phyloP scores from a whole-genome alignment of 2,797 vertebrate species.

The Tympanoctomys barrerae region DNA sequence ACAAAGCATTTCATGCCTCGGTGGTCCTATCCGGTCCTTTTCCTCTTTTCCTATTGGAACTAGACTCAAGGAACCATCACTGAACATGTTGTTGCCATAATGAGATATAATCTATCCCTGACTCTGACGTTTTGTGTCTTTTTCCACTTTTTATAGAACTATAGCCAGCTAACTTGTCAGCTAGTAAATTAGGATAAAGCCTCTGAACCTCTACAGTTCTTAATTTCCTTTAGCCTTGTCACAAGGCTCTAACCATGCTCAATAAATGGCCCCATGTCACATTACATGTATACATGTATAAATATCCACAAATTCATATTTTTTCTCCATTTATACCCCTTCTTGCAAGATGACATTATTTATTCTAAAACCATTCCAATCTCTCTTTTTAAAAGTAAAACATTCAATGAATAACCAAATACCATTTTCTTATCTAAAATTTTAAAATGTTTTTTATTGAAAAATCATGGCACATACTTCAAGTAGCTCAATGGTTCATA shows the following conservation, averaged over 20 bases:
- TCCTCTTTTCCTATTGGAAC: neutral
- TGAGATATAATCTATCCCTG: neutral
- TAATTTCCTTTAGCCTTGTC: neutral
- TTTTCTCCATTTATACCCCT: neutral
- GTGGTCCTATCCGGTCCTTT: neutral
- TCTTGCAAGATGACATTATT: too few relatives aligned
- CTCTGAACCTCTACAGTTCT: neutral
- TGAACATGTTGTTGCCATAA: neutral
- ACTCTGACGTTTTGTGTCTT: neutral
- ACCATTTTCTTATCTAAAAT: neutral
- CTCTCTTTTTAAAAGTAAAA: neutral
- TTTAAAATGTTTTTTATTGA: neutral
- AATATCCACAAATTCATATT: neutral
- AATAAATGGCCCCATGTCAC: neutral
- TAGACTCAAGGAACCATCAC: neutral
- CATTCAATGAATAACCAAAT: neutral
- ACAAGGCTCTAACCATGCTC: neutral
- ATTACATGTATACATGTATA: neutral
- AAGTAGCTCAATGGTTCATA: neutral
- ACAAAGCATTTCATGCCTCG: neutral
- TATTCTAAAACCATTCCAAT: neutral
- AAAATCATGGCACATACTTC: neutral
- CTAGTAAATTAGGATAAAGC: neutral
- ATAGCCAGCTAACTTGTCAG: neutral
- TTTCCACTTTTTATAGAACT: neutral